Conservation (phyloP, 2,797 vertebrate genomes). For the Mormyrus hasselquistii region DNA sequence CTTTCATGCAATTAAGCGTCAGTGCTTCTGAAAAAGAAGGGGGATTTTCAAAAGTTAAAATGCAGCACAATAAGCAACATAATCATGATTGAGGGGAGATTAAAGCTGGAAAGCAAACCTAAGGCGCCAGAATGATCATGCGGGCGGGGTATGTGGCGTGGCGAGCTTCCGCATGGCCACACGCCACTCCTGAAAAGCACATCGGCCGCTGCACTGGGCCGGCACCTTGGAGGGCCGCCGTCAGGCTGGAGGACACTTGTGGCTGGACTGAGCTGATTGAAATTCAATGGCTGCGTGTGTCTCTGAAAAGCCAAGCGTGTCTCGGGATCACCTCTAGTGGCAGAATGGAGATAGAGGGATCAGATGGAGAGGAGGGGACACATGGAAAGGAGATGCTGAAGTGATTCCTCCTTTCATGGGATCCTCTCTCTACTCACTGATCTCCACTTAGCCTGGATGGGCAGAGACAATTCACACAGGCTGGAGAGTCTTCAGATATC, state of each 20-base stretch:
- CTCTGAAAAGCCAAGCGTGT: constrained; percentile 76
- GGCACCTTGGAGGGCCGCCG: constrained; percentile 50
- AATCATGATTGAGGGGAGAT: not conserved
- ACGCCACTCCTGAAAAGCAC: constrained; percentile 40
- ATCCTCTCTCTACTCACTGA: constrained; percentile 22
- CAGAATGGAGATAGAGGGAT: constrained; percentile 65
- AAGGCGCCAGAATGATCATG: not conserved
- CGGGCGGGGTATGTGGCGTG: not conserved
- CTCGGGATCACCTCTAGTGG: constrained; percentile 54
- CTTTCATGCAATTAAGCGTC: not conserved
- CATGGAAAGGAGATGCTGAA: constrained; percentile 40
- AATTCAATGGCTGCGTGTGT: constrained; percentile 74
- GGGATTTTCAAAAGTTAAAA: not conserved
- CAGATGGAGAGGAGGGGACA: constrained; percentile 17
- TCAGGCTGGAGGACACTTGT: constrained; percentile 74
- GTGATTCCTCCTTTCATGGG: constrained; percentile 40
- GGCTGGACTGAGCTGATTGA: constrained; percentile 77
- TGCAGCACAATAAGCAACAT: not conserved
- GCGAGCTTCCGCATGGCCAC: not conserved
- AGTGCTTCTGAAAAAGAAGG: not conserved
- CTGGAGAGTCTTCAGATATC: constrained; percentile 51
- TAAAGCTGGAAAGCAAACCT: not conserved
- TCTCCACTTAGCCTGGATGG: constrained; percentile 24
- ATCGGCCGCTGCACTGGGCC: constrained; percentile 54
- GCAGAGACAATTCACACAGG: constrained; percentile 45